Conservation (phyloP, 2,888 invertebrate species). For the Salticus scenicus region DNA sequence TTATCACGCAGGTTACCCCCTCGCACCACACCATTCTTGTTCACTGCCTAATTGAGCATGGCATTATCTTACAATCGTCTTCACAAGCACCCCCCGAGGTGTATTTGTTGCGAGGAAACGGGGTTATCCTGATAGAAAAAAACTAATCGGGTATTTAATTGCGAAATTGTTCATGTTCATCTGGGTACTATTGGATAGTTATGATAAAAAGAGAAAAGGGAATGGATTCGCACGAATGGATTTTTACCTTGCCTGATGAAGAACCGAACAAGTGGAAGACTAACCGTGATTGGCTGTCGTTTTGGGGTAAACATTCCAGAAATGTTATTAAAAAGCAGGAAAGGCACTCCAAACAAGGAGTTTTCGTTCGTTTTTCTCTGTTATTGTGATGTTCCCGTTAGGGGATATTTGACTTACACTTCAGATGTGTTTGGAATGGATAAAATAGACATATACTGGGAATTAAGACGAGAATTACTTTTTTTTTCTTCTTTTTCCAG, state of each 20-base stretch:
- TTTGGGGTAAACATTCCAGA: too few relatives aligned
- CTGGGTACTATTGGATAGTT: not conserved
- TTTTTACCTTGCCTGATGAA: not conserved
- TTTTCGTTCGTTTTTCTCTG: not conserved
- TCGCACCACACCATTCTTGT: too few relatives aligned
- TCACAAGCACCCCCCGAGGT: not conserved
- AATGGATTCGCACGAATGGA: slow-evolving; percentile 9
- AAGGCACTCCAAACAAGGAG: not conserved
- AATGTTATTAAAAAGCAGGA: too few relatives aligned
- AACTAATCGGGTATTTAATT: slow-evolving; percentile 15
- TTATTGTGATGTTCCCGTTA: too few relatives aligned
- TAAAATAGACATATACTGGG: too few relatives aligned
- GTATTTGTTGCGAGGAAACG: slow-evolving; percentile 16
- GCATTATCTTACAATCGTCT: slow-evolving; percentile 47
- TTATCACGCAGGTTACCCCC: too few relatives aligned
- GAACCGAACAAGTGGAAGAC: not conserved
- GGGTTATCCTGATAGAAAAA: slow-evolving; percentile 35
- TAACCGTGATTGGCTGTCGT: not conserved
- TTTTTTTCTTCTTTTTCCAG: too few relatives aligned
- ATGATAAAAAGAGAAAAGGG: too few relatives aligned
- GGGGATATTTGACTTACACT: too few relatives aligned
- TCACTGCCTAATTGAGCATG: slow-evolving; percentile 59
- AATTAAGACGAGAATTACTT: too few relatives aligned
- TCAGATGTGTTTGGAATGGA: too few relatives aligned
- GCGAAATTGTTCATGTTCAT: not conserved